phyloP scores from a whole-genome alignment of 2,797 vertebrate genomes.

The Hydrocynus forskahlii region DNA sequence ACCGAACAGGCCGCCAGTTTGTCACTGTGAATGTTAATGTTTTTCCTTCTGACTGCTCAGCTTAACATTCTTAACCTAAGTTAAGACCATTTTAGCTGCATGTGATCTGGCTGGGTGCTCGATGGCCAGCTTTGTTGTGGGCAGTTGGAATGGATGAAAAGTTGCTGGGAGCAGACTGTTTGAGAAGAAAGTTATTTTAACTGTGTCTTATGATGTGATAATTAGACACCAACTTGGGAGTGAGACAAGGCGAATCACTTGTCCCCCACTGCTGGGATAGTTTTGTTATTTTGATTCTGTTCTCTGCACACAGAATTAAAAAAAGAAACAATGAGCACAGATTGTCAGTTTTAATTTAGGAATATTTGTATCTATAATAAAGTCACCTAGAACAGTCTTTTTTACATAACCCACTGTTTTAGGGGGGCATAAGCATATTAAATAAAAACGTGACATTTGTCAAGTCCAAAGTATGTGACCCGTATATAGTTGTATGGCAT shows the following conservation, averaged over 20 bases:
- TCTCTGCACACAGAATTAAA: neutral
- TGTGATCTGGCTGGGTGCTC: conserved; percentile 16
- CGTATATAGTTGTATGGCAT: no score
- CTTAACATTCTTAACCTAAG: conserved; percentile 34
- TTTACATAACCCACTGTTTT: neutral
- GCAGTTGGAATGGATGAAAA: conserved; percentile 19
- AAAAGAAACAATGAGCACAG: neutral
- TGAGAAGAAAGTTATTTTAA: conserved; percentile 58
- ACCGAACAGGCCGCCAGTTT: conserved; percentile 19
- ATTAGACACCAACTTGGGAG: conserved; percentile 58
- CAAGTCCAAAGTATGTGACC: no score
- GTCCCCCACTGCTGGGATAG: conserved; percentile 31
- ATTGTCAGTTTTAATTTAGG: neutral
- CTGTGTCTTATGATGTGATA: conserved; percentile 63
- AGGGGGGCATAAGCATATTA: neutral
- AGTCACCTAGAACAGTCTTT: neutral
- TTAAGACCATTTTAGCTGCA: conserved; percentile 36
- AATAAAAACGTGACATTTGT: neutral
- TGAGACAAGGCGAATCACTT: conserved; percentile 49
- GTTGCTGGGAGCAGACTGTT: conserved; percentile 17
- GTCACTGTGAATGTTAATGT: conserved; percentile 23
- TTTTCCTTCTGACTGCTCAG: conserved; percentile 25
- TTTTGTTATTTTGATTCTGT: neutral
- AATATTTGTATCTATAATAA: neutral
- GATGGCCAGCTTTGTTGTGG: conserved; percentile 45